A percentile compares a stretch with the other conserved stretches of the same genome.
Evolutionary conservation across 2,888 invertebrate species (phyloP).

Genomic region (Ophion obscuratus): DNA sequence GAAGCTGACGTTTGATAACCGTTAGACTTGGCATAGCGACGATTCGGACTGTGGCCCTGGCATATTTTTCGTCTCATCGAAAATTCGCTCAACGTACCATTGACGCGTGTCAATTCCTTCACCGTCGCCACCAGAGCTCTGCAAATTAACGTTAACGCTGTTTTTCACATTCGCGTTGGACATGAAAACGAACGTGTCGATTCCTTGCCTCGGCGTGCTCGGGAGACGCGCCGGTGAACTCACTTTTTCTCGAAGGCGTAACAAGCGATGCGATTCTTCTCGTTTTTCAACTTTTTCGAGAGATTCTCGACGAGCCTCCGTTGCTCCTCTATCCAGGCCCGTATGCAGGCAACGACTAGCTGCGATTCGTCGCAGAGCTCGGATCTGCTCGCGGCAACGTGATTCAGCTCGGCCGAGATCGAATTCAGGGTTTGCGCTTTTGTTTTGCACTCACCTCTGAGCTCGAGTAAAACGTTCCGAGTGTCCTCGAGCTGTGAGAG

Average conservation of each 20-base stretch:
- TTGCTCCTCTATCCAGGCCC: conserved; percentile 78
- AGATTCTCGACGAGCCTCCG: conserved; percentile 71
- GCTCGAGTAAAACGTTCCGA: conserved; percentile 75
- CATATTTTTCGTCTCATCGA: conserved; percentile 45
- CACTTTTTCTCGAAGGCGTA: conserved; percentile 78
- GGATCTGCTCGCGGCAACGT: conserved; percentile 75
- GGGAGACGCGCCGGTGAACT: conserved; percentile 3
- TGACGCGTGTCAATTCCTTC: conserved; percentile 71
- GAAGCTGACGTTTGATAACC: conserved; percentile 29
- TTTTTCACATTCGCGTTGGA: conserved; percentile 38
- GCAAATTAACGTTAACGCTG: conserved; percentile 57
- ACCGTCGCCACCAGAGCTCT: conserved; percentile 74
- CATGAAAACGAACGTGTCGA: too few relatives aligned
- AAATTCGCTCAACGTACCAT: conserved; percentile 65
- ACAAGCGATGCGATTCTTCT: conserved; percentile 74
- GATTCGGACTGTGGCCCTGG: conserved; percentile 26
- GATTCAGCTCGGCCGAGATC: conserved; percentile 76
- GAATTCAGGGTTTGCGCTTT: conserved; percentile 76
- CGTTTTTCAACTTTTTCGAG: conserved; percentile 71
- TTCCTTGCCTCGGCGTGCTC: background rate
- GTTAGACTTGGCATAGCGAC: conserved; percentile 42
- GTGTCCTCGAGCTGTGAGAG: conserved; percentile 75
- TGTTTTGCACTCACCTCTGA: conserved; percentile 76
- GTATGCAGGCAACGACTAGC: conserved; percentile 76
- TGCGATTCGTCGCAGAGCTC: conserved; percentile 79